These are phyloP conservation scores for Sparidentex hasta DNA, from an alignment of 2,797 vertebrate genomes.

Conservation along the genomic window DNA sequence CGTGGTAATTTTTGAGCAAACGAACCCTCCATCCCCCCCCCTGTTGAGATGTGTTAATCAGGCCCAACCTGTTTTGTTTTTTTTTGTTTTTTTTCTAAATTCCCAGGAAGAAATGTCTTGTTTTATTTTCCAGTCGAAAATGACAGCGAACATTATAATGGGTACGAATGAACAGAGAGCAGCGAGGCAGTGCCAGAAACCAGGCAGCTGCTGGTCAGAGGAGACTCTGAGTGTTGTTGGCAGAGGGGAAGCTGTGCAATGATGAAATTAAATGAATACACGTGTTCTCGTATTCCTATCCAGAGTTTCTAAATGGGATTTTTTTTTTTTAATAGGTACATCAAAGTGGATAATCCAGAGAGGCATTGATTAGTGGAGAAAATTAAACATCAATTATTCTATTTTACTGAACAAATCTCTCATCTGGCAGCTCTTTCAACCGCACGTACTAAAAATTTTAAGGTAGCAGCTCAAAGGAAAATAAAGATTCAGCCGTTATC, in stretches of 20 bases:
- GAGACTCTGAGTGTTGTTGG: conserved; percentile 21
- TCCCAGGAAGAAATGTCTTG: conserved; percentile 25
- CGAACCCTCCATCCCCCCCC: conserved; percentile 2
- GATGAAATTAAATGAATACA: not conserved
- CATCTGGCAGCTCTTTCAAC: not conserved
- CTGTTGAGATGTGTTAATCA: conserved; percentile 47
- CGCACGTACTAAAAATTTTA: not conserved
- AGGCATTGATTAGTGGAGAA: not conserved
- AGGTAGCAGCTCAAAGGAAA: too few relatives aligned
- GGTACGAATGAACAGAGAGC: conserved; percentile 6
- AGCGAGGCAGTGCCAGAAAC: not conserved
- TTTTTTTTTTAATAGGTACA: not conserved
- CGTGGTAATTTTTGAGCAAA: conserved; percentile 47
- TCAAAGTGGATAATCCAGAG: not conserved
- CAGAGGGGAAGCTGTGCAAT: not conserved
- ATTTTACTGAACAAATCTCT: not conserved
- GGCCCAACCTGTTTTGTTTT: not conserved
- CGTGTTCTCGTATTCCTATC: not conserved
- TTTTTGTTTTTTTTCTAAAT: not conserved
- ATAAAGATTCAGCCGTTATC: too few relatives aligned
- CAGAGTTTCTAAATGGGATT: not conserved
- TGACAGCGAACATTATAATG: not conserved
- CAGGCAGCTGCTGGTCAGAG: conserved; percentile 36
- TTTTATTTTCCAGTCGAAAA: conserved; percentile 24
- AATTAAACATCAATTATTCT: not conserved